Conservation (phyloP, 2,888 invertebrate species). For the Entomobrya multifasciata region DNA sequence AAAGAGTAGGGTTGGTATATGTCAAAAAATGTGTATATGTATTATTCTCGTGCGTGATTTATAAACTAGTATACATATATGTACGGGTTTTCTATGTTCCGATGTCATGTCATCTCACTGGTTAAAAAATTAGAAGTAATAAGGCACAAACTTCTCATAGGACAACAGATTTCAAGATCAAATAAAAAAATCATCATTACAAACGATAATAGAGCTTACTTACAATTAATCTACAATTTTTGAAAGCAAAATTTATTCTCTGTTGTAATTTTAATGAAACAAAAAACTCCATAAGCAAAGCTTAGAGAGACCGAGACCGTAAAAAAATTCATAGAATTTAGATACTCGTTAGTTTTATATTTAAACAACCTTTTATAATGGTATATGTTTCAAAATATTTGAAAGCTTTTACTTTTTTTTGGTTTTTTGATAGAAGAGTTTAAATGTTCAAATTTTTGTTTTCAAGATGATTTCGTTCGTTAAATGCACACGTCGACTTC, state of each 20-base stretch:
- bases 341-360: not conserved
- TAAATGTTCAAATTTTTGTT: too few species aligned
- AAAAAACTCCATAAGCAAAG: too few species aligned
- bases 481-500: too few species aligned
- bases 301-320: not conserved
- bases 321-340: too few species aligned
- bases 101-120: constrained; percentile 3
- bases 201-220: constrained; percentile 51
- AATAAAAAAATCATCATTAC: constrained; percentile 19
- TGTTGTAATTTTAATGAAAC: not conserved
- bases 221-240: constrained; percentile 20
- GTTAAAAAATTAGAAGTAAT: not conserved
- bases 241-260: too few species aligned
- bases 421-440: too few species aligned
- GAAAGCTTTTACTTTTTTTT: too few species aligned
- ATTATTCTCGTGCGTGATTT: not conserved
- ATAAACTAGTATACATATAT: not conserved
- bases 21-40: not conserved
- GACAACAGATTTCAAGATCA: not conserved
- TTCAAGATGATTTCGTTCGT: too few species aligned
- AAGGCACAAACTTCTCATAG: not conserved
- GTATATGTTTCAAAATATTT: not conserved
- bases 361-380: not conserved
- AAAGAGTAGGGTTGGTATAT: too few species aligned
- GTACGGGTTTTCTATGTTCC: constrained; percentile 24